phyloP scores from a whole-genome alignment of 2,888 invertebrate genomes.

The Mythimna pallens region DNA sequence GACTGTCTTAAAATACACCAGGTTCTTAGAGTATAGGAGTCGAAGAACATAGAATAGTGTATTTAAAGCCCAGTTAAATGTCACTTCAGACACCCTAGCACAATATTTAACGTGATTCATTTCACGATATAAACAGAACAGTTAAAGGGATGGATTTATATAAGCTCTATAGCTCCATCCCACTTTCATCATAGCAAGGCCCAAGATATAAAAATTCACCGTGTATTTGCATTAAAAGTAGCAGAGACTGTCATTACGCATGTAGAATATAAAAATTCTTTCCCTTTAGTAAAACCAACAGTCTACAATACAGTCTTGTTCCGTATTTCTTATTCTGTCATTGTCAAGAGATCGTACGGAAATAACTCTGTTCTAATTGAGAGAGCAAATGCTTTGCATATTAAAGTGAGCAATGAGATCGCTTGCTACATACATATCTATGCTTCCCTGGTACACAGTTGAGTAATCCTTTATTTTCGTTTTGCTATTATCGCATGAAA shows the following conservation, averaged over 20 bases:
- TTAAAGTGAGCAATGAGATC: constrained; percentile 21
- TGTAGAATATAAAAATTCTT: background rate
- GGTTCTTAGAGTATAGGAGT: background rate
- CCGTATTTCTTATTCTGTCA: constrained; percentile 43
- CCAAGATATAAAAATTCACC: background rate
- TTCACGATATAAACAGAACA: no score
- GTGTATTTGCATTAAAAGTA: background rate
- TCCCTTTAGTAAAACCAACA: constrained; percentile 8
- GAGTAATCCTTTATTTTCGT: background rate
- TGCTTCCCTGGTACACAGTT: constrained; percentile 26
- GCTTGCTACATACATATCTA: constrained; percentile 13
- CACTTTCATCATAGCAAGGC: no score
- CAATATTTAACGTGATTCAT: no score
- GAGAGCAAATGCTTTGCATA: constrained; percentile 42
- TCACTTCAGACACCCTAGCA: background rate
- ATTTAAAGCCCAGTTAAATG: background rate
- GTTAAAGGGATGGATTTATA: no score
- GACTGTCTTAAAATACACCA: constrained; percentile 12
- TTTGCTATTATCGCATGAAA: background rate
- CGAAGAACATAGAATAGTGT: background rate
- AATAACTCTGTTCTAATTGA: constrained; percentile 41
- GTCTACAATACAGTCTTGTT: constrained; percentile 9
- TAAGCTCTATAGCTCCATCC: no score
- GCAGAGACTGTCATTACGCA: background rate
- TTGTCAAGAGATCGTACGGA: constrained; percentile 43